phyloP scores from a whole-genome alignment of 2,797 vertebrate species.

The Poecilia gillii region DNA sequence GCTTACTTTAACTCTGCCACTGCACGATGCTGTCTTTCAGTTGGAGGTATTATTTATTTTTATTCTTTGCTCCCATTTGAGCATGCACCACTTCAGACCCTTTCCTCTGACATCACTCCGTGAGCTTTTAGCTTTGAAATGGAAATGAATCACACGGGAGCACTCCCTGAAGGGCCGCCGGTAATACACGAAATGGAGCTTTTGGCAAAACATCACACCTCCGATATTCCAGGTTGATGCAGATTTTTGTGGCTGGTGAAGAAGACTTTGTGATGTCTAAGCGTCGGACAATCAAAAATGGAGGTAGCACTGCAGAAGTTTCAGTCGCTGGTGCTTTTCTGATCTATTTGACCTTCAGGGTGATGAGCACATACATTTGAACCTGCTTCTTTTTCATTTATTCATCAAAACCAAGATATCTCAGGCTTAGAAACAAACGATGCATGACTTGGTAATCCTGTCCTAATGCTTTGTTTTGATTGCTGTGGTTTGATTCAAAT shows the following conservation, averaged over 20 bases:
- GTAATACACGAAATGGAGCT: slow-evolving; percentile 72
- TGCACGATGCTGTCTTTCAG: slow-evolving; percentile 22
- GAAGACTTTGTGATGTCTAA: slow-evolving; percentile 27
- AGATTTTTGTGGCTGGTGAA: slow-evolving; percentile 38
- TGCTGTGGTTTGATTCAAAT: slow-evolving; percentile 24
- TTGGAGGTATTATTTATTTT: slow-evolving; percentile 56
- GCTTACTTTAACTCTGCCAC: slow-evolving; percentile 38
- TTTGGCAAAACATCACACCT: slow-evolving; percentile 62
- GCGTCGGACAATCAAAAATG: neutral
- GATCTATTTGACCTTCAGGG: neutral
- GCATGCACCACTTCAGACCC: slow-evolving; percentile 60
- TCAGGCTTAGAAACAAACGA: neutral
- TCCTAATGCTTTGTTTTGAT: neutral
- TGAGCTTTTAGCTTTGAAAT: slow-evolving; percentile 75
- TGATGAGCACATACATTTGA: neutral
- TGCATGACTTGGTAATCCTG: neutral
- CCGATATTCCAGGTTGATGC: slow-evolving; percentile 47
- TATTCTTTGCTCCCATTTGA: slow-evolving; percentile 46
- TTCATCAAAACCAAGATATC: neutral
- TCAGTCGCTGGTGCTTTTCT: slow-evolving; percentile 12
- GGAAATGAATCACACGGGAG: slow-evolving; percentile 73
- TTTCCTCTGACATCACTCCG: slow-evolving; percentile 56
- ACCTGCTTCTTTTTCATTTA: slow-evolving; percentile 15
- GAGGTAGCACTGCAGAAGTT: slow-evolving; percentile 26
- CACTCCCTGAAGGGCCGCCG: slow-evolving; percentile 58